phyloP scores from a whole-genome alignment of 2,888 invertebrate genomes.

The Hoplodrina ambigua region DNA sequence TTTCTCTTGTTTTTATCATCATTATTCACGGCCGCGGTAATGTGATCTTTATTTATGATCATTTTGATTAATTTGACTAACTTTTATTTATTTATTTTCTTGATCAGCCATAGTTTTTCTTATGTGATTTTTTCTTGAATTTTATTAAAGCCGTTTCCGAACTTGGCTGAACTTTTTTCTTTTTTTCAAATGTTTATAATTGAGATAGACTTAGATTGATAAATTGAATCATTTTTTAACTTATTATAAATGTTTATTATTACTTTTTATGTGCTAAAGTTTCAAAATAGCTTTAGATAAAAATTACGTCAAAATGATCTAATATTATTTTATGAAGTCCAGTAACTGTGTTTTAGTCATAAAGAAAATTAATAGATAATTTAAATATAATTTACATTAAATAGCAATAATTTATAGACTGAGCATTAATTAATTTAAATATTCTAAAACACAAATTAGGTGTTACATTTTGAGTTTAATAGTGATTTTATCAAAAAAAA shows the following conservation, averaged over 20 bases:
- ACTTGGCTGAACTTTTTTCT: not conserved
- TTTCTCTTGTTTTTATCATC: conserved; percentile 39
- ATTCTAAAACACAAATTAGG: conserved; percentile 39
- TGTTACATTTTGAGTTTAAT: conserved; percentile 33
- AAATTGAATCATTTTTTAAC: not conserved
- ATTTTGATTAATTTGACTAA: conserved; percentile 9
- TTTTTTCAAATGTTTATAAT: not conserved
- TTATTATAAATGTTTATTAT: not conserved
- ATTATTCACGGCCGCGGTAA: conserved; percentile 19
- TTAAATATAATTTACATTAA: conserved; percentile 12
- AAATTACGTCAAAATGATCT: not conserved
- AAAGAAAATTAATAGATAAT: not conserved
- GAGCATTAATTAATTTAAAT: conserved; percentile 28
- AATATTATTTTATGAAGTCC: no score
- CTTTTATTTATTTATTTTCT: not conserved
- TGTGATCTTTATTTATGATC: conserved; percentile 20
- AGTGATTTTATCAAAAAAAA: conserved; percentile 56
- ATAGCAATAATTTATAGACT: conserved; percentile 7
- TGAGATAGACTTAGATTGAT: not conserved
- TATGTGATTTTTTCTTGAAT: not conserved
- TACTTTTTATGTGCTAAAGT: not conserved
- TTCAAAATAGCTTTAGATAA: not conserved
- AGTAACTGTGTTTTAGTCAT: not conserved
- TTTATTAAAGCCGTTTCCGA: not conserved
- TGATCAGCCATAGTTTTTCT: not conserved